phyloP scores from a whole-genome alignment of 2,113 vertebrate genomes.

The human (Homo sapiens) region GRCh38 chr20:38125001-38125500 shows the following conservation, averaged over 20 bases:
- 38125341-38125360: fast-evolving
- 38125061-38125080: neutral
- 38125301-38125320: fast-evolving
- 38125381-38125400: neutral
- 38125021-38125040: neutral
- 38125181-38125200: neutral
- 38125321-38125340: neutral
- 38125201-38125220: fast-evolving
- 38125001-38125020: neutral
- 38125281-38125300: neutral
- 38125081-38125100: neutral
- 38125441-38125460: fast-evolving
- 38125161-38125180: neutral
- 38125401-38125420: neutral
- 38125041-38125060: neutral
- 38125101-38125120: neutral
- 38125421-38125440: fast-evolving
- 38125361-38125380: neutral
- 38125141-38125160: neutral
- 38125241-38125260: neutral
- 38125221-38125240: neutral
- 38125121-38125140: neutral
- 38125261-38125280: neutral
- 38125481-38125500: neutral
- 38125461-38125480: neutral